These are phyloP conservation scores for Meloe dianella DNA, from an alignment of 2,888 invertebrate genomes.

Conservation along the genomic window DNA sequence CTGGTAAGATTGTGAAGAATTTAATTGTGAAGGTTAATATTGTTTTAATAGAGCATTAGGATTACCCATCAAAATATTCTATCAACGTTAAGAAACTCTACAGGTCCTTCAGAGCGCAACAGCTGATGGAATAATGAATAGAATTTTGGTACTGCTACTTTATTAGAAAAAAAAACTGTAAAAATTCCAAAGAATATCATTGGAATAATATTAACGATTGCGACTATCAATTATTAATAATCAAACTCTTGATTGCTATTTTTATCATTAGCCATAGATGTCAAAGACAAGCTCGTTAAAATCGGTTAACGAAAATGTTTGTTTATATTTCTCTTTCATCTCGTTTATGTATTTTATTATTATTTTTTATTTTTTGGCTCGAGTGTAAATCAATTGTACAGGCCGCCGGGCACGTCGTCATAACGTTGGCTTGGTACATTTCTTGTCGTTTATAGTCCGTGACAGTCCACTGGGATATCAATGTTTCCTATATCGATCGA, in stretches of 20 bases:
- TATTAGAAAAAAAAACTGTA: not conserved
- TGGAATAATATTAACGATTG: not conserved
- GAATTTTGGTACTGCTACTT: not conserved
- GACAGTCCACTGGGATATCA: constrained; percentile 17
- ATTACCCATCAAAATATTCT: not conserved
- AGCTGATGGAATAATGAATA: not conserved
- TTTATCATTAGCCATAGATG: not conserved
- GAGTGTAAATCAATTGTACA: constrained; percentile 8
- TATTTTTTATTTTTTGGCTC: not conserved
- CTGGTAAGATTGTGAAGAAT: not conserved
- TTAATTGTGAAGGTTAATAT: no score
- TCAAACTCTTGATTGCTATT: not conserved
- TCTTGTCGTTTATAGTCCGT: constrained; percentile 12
- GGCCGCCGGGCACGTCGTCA: constrained; percentile 5
- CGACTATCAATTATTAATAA: not conserved
- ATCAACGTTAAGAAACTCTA: not conserved
- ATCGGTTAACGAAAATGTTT: not conserved
- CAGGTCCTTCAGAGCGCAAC: not conserved
- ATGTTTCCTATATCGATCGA: constrained; percentile 17
- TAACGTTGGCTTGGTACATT: constrained; percentile 11
- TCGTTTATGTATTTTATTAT: not conserved
- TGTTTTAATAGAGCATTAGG: not conserved
- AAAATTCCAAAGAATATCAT: not conserved
- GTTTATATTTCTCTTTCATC: not conserved
- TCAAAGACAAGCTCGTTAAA: not conserved